Conservation (phyloP, 2,888 invertebrate genomes). For the Crioceris asparagi region DNA sequence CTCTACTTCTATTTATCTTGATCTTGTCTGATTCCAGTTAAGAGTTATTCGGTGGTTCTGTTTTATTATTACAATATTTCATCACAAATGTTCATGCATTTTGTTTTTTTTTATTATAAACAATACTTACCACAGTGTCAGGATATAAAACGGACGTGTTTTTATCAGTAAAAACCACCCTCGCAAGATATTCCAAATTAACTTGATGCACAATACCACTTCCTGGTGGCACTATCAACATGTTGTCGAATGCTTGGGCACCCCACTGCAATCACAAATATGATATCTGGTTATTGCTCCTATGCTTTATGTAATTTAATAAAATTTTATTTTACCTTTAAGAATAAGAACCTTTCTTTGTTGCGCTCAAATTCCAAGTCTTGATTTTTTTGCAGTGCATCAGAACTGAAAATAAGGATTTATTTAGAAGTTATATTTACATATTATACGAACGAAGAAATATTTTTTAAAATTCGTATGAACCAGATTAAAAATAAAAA, state of each 20-base stretch:
- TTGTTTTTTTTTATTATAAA: no score
- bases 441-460: no score
- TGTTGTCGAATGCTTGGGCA: conserved; percentile 87
- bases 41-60: no score
- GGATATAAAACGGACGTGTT: conserved; percentile 51
- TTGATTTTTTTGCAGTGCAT: conserved; percentile 86
- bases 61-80: no score
- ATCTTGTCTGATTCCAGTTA: no score
- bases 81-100: no score
- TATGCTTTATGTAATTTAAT: neutral
- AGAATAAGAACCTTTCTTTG: conserved; percentile 87
- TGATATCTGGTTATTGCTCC: no score
- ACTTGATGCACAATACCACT: conserved; percentile 99
- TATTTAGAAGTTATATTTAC: no score
- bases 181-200: conserved; percentile 86
- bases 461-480: no score
- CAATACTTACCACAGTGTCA: conserved; percentile 56
- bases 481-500: no score
- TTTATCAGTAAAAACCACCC: conserved; percentile 73
- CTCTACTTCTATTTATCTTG: no score
- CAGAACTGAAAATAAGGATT: conserved; percentile 66
- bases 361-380: conserved; percentile 92
- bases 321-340: conserved; percentile 58
- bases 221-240: conserved; percentile 96
- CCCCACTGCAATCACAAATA: conserved; percentile 72